Evolutionary conservation across 2,113 vertebrate species (phyloP).

Genomic region (Oxyura jamaicensis): DNA sequence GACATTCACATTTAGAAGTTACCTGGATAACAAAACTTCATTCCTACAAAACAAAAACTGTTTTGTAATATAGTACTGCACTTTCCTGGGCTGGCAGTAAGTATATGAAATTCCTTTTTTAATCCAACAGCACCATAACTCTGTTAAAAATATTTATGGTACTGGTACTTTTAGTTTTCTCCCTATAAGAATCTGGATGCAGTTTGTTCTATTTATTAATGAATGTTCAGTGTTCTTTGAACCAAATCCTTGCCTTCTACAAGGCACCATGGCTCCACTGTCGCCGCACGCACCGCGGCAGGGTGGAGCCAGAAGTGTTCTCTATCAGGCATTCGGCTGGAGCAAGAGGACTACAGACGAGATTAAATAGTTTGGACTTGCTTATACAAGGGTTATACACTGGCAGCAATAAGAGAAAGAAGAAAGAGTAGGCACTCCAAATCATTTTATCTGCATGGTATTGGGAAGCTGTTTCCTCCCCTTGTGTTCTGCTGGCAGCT

Average conservation of each 20-base stretch:
- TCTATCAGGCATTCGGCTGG: neutral
- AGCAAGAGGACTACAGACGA: neutral
- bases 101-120: neutral
- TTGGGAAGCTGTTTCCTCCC: neutral
- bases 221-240: neutral
- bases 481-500: constrained; percentile 25
- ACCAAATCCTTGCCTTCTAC: neutral
- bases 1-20: neutral
- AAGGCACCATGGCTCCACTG: neutral
- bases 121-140: neutral
- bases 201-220: neutral
- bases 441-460: neutral
- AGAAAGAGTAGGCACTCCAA: neutral
- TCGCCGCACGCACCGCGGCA: neutral
- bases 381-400: constrained; percentile 34
- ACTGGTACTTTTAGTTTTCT: neutral
- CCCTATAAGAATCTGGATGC: neutral
- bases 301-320: neutral
- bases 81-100: neutral
- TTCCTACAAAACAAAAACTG: neutral
- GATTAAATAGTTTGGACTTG: constrained; percentile 22
- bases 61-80: rapidly evolving
- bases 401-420: constrained; percentile 1
- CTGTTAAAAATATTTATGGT: neutral
- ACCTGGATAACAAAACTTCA: neutral